phyloP scores from a whole-genome alignment of 2,888 invertebrate species.

The Drosophila aldrichi region DNA sequence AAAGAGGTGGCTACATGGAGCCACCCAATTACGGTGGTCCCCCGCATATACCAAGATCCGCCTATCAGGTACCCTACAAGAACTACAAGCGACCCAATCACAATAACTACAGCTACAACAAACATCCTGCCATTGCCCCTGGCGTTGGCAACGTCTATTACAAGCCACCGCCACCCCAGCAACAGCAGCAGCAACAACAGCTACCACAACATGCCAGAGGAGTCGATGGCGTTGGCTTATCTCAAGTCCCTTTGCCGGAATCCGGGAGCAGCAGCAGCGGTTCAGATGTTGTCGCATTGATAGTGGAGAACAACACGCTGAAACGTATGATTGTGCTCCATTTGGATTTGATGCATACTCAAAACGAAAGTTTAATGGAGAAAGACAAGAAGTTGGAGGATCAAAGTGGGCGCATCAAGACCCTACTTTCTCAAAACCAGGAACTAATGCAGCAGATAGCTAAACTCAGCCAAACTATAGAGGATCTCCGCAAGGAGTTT shows the following conservation, averaged over 20 bases:
- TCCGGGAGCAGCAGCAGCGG: conserved; percentile 15
- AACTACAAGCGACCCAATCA: conserved; percentile 73
- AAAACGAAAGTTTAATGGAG: conserved; percentile 92
- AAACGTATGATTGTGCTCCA: conserved; percentile 93
- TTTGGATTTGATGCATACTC: conserved; percentile 95
- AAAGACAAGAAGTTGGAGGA: conserved; percentile 92
- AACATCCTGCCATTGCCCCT: conserved; percentile 7
- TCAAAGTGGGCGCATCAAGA: conserved; percentile 91
- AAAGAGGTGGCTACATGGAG: conserved; percentile 48
- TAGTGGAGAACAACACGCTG: conserved; percentile 85
- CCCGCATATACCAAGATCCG: conserved; percentile 27
- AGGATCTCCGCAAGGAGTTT: conserved; percentile 68
- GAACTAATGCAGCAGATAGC: conserved; percentile 86
- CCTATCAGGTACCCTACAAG: conserved; percentile 48
- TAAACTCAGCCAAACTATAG: conserved; percentile 68
- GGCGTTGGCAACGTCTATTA: conserved; percentile 37
- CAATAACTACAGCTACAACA: conserved; percentile 42
- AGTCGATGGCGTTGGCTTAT: conserved; percentile 26
- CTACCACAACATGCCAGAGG: conserved; percentile 10
- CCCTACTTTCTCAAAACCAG: conserved; percentile 87
- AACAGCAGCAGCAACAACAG: conserved; percentile 2
- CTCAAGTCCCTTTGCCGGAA: conserved; percentile 17
- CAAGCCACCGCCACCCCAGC: conserved; percentile 23
- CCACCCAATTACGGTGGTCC: conserved; percentile 13
- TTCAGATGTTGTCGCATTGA: conserved; percentile 77